phyloP scores from a whole-genome alignment of 2,113 vertebrate species.

The Chaenogobius annularis region DNA sequence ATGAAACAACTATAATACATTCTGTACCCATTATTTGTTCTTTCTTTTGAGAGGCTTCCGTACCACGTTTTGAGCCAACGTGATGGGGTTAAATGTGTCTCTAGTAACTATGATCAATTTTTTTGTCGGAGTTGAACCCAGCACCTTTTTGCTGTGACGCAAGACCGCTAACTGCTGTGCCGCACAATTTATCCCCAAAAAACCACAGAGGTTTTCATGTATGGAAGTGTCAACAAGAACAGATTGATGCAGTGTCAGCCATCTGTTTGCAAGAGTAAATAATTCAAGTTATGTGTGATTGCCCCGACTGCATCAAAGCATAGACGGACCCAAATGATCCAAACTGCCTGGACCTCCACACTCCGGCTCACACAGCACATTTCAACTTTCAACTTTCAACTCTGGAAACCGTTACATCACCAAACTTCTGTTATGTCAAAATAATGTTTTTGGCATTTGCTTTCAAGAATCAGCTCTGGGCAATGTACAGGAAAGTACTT shows the following conservation, averaged over 20 bases:
- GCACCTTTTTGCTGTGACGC: too few species aligned
- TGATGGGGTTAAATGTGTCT: too few species aligned
- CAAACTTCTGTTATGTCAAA: neutral
- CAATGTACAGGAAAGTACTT: neutral
- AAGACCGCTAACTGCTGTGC: too few species aligned
- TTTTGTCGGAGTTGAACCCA: too few species aligned
- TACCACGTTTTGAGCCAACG: too few species aligned
- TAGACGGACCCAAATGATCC: neutral
- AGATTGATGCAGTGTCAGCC: constrained; percentile 11
- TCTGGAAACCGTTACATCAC: neutral
- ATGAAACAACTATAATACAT: too few species aligned
- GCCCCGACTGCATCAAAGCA: constrained; percentile 19
- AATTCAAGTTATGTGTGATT: constrained; percentile 30
- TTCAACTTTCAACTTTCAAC: neutral
- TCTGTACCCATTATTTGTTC: too few species aligned
- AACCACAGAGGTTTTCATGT: neutral
- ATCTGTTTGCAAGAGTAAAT: constrained; percentile 22
- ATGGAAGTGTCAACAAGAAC: neutral
- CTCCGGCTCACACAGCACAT: neutral
- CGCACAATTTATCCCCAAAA: neutral
- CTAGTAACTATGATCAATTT: too few species aligned
- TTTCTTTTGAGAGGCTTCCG: too few species aligned
- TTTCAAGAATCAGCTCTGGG: neutral
- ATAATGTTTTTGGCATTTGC: neutral
- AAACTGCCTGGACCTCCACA: neutral